Evolutionary conservation across 2,797 vertebrate species (phyloP).

Genomic region (Melanotaenia boesemani): DNA sequence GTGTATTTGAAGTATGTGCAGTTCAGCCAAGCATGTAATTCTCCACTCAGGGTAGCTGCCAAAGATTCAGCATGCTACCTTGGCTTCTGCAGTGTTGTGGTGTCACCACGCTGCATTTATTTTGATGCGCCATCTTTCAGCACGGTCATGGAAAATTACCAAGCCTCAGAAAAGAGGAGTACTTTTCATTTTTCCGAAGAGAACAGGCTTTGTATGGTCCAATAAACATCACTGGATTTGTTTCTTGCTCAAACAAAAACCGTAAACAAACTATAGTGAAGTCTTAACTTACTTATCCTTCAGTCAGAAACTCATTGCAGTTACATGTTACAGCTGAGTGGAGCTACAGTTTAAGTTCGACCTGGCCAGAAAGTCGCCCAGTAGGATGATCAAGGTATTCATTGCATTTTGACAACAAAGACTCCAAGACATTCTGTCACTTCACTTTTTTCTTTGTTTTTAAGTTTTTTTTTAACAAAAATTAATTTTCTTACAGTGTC

Average conservation of each 20-base stretch:
- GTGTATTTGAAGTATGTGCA: slow-evolving; percentile 35
- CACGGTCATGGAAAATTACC: slow-evolving; percentile 20
- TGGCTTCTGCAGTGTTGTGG: slow-evolving; percentile 40
- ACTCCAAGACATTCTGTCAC: too few species aligned
- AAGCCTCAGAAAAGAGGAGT: neutral
- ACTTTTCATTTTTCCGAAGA: neutral
- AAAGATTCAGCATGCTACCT: slow-evolving; percentile 50
- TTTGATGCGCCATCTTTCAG: slow-evolving; percentile 26
- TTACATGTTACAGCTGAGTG: too few species aligned
- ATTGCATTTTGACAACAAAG: too few species aligned
- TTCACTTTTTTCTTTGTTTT: too few species aligned
- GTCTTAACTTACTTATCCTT: too few species aligned
- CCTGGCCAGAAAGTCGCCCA: too few species aligned
- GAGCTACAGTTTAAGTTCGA: too few species aligned
- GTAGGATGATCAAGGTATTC: too few species aligned
- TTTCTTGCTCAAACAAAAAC: neutral
- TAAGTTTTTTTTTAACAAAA: neutral
- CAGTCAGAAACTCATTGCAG: too few species aligned
- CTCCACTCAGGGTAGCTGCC: slow-evolving; percentile 35
- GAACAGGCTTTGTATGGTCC: neutral
- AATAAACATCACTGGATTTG: neutral
- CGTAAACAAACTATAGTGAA: neutral
- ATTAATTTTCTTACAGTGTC: neutral
- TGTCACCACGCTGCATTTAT: slow-evolving; percentile 43
- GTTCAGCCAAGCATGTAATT: slow-evolving; percentile 59